Evolutionary conservation across 1,140 invertebrate species (phyloP).

Genomic region (Rhynchophorus ferrugineus): DNA sequence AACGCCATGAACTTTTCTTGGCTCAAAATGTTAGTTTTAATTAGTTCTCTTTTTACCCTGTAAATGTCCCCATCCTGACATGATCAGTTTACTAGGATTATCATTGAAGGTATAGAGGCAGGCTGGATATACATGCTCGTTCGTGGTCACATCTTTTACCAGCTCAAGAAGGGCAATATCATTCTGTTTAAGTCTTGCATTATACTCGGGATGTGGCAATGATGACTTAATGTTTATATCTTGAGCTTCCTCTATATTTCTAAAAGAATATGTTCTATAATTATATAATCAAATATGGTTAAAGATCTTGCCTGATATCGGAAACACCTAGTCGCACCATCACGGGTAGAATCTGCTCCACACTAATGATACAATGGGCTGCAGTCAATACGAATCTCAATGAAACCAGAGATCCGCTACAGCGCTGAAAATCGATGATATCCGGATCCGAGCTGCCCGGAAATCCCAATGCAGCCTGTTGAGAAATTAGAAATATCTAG

Average conservation of each 20-base stretch:
- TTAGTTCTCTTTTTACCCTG: too few species aligned
- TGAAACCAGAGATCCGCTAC: slow-evolving; percentile 35
- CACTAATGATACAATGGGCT: slow-evolving; percentile 33
- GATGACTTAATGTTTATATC: slow-evolving; percentile 11
- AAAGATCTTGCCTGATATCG: slow-evolving; percentile 17
- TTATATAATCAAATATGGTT: slow-evolving; percentile 1
- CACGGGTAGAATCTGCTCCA: slow-evolving; percentile 13
- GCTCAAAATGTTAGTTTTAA: too few species aligned
- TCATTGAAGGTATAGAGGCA: slow-evolving; percentile 32
- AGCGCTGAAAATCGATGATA: slow-evolving; percentile 20
- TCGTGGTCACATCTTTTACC: slow-evolving; percentile 20
- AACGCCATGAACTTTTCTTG: too few species aligned
- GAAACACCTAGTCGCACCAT: slow-evolving; percentile 29
- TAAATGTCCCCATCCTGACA: slow-evolving; percentile 35
- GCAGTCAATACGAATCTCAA: slow-evolving; percentile 33
- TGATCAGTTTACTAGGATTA: slow-evolving; percentile 29
- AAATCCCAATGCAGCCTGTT: slow-evolving; percentile 32
- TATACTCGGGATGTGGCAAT: slow-evolving; percentile 26
- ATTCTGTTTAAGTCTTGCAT: slow-evolving; percentile 22
- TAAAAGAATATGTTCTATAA: not conserved
- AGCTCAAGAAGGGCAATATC: slow-evolving; percentile 34
- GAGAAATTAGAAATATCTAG: not conserved
- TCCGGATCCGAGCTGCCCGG: slow-evolving; percentile 11
- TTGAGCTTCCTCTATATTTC: slow-evolving; percentile 2
- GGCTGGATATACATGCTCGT: slow-evolving; percentile 28